Percentiles rank a stretch among this genome's conserved stretches.
Evolutionary conservation across 2,888 invertebrate genomes (phyloP).

Genomic region (Eristalinus sepulchralis): DNA sequence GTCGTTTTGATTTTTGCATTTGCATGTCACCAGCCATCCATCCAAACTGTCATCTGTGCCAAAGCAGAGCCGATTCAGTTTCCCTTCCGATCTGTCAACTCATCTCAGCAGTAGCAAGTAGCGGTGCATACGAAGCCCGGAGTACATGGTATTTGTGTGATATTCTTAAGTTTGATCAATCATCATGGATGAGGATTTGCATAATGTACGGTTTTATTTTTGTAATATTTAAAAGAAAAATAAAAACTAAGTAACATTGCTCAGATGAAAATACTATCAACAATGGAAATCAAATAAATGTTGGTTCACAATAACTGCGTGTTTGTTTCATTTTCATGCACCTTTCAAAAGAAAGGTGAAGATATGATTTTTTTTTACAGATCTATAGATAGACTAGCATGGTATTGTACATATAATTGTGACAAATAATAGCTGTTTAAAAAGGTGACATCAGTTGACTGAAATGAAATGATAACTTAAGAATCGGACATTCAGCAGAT

Average conservation of each 20-base stretch:
- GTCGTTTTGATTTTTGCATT: background rate
- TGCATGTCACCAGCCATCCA: background rate
- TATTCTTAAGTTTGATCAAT: slow-evolving; percentile 79
- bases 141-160: slow-evolving; percentile 79
- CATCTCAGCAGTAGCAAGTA: slow-evolving; percentile 36
- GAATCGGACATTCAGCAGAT: no score
- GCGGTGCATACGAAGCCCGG: slow-evolving; percentile 66
- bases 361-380: no score
- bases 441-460: no score
- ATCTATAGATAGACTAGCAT: no score
- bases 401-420: no score
- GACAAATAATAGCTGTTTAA: no score
- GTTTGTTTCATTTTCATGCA: background rate
- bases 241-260: slow-evolving; percentile 15
- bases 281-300: slow-evolving; percentile 56
- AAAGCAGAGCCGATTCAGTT: background rate
- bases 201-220: slow-evolving; percentile 68
- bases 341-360: no score
- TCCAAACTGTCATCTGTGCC: background rate
- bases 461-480: no score
- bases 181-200: slow-evolving; percentile 69
- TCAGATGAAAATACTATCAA: background rate
- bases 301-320: slow-evolving; percentile 36
- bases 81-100: background rate
- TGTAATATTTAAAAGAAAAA: slow-evolving; percentile 65